Conservation (phyloP, 2,113 vertebrate species). For the Himantopus leucocephalus region DNA sequence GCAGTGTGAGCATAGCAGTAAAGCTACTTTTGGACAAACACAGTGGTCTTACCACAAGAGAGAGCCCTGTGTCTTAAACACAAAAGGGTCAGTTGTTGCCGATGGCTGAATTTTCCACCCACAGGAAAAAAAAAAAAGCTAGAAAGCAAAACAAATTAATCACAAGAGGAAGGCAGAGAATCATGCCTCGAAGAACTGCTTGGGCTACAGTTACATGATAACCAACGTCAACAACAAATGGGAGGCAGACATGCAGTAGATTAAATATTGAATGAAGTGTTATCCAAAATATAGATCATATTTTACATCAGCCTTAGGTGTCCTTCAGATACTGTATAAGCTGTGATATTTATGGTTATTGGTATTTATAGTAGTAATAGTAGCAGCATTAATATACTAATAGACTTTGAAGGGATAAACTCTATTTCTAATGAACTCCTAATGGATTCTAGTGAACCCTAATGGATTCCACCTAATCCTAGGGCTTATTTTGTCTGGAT, state of each 20-base stretch:
- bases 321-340: background rate
- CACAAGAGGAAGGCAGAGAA: background rate
- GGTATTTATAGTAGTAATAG: background rate
- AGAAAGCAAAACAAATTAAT: background rate
- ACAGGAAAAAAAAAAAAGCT: background rate
- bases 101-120: background rate
- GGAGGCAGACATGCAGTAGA: background rate
- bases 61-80: background rate
- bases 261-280: background rate
- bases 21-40: background rate
- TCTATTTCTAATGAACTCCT: background rate
- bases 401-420: background rate
- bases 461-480: background rate
- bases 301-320: background rate
- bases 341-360: background rate
- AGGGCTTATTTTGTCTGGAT: background rate
- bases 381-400: background rate
- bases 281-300: background rate
- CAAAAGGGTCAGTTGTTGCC: background rate
- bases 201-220: background rate
- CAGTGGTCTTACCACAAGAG: background rate
- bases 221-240: background rate
- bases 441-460: background rate
- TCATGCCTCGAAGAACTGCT: background rate
- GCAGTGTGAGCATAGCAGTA: background rate